Evolutionary conservation across 2,113 vertebrate genomes (phyloP).

Genomic region (Phrynocephalus versicolor): DNA sequence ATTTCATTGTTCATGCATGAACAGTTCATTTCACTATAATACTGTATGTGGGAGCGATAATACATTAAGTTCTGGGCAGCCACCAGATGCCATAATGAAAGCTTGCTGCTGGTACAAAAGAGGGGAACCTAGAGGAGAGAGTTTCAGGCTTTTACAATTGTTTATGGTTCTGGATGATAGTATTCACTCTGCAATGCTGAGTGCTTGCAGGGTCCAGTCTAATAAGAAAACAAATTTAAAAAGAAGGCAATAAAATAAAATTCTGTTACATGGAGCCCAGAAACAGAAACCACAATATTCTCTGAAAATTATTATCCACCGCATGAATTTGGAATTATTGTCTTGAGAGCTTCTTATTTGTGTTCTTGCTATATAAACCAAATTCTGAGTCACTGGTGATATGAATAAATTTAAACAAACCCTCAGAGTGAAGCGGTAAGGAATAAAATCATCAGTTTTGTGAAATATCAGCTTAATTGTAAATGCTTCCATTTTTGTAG

Average conservation of each 20-base stretch:
- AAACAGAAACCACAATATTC: background rate
- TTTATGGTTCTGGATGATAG: background rate
- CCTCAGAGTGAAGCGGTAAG: background rate
- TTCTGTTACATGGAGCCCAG: background rate
- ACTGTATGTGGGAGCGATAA: background rate
- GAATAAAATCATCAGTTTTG: background rate
- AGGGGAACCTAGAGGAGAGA: background rate
- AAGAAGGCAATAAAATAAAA: background rate
- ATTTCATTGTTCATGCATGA: background rate
- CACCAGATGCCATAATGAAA: background rate
- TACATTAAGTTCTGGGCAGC: background rate
- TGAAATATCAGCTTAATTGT: background rate
- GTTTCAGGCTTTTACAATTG: background rate
- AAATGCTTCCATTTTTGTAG: background rate
- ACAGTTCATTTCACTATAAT: constrained; percentile 5
- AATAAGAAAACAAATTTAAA: background rate
- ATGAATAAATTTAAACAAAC: background rate
- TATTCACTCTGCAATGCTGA: background rate
- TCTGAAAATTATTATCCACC: background rate
- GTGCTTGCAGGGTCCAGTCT: background rate
- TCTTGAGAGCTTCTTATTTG: background rate
- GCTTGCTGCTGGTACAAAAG: background rate
- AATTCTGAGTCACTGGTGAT: background rate
- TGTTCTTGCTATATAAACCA: background rate
- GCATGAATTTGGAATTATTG: background rate